These are phyloP conservation scores for Xerus inauris DNA, from an alignment of 2,113 vertebrate genomes.

Conservation along the genomic window DNA sequence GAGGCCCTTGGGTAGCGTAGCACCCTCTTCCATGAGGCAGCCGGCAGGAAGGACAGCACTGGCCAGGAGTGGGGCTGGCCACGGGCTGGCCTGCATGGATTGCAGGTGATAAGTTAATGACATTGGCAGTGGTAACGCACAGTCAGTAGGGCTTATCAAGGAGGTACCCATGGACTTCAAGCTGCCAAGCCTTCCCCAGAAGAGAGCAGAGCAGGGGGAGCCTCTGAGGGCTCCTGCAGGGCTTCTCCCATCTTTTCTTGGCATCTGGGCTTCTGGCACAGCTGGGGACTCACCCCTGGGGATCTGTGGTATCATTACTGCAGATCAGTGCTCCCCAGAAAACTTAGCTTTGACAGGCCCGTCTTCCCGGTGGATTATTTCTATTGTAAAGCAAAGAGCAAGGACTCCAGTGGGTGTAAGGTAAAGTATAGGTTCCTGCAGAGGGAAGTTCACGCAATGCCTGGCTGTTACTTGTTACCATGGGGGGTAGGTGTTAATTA, in stretches of 20 bases:
- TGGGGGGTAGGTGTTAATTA: slow-evolving; percentile 43
- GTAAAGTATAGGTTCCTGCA: neutral
- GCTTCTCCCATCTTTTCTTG: neutral
- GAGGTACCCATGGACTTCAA: neutral
- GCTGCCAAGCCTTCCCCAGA: neutral
- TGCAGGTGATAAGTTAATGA: slow-evolving; percentile 40
- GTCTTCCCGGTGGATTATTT: neutral
- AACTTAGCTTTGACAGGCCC: slow-evolving; percentile 23
- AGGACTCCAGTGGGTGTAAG: neutral
- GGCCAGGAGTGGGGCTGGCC: neutral
- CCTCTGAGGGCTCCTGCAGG: neutral
- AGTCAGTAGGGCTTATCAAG: neutral
- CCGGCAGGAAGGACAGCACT: neutral
- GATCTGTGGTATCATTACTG: slow-evolving; percentile 23
- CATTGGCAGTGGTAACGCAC: neutral
- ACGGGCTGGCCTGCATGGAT: neutral
- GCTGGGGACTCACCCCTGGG: neutral
- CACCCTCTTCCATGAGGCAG: neutral
- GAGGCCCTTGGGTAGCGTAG: neutral
- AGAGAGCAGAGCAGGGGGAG: neutral
- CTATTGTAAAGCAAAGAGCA: neutral
- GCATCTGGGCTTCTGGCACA: neutral
- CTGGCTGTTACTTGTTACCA: neutral
- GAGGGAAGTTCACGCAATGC: neutral
- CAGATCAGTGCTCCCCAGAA: neutral